Evolutionary conservation across 2,797 vertebrate species (phyloP).

Genomic region (Alosa sapidissima): DNA sequence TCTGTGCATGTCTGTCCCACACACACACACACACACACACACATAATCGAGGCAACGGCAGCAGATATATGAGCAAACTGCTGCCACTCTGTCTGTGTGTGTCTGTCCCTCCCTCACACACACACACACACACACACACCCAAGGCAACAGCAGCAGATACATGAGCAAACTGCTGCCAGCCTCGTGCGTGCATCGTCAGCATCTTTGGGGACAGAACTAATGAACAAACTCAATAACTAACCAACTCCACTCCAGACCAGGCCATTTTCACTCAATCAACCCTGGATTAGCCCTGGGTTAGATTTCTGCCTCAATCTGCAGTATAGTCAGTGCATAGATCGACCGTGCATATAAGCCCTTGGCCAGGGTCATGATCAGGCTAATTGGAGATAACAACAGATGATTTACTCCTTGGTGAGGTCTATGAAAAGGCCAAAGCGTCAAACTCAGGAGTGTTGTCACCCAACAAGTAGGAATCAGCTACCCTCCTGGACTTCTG

Average conservation of each 20-base stretch:
- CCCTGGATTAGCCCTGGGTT: constrained; percentile 47
- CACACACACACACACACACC: background rate
- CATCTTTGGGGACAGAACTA: background rate
- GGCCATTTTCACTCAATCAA: constrained; percentile 35
- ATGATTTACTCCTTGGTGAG: background rate
- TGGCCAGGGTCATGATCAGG: constrained; percentile 40
- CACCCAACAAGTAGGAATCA: background rate
- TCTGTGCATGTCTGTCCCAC: background rate
- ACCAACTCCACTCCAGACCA: constrained; percentile 13
- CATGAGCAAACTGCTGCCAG: background rate
- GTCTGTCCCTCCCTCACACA: background rate
- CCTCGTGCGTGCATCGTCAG: background rate
- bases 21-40: background rate
- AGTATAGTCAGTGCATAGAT: constrained; percentile 33
- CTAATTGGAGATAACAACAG: constrained; percentile 43
- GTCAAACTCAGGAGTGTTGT: background rate
- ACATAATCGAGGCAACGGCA: too few relatives aligned
- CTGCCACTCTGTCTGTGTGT: background rate
- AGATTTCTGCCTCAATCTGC: constrained; percentile 38
- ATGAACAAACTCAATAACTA: constrained; percentile 14
- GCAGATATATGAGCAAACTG: too few relatives aligned
- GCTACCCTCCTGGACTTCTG: background rate
- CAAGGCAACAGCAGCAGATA: background rate
- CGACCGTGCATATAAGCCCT: constrained; percentile 36
- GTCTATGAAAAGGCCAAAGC: background rate